A percentile compares a stretch with the other conserved stretches of the same genome.
Evolutionary conservation across 2,113 vertebrate genomes (phyloP).

Genomic region (Pseudorhombus dupliciocellatus): DNA sequence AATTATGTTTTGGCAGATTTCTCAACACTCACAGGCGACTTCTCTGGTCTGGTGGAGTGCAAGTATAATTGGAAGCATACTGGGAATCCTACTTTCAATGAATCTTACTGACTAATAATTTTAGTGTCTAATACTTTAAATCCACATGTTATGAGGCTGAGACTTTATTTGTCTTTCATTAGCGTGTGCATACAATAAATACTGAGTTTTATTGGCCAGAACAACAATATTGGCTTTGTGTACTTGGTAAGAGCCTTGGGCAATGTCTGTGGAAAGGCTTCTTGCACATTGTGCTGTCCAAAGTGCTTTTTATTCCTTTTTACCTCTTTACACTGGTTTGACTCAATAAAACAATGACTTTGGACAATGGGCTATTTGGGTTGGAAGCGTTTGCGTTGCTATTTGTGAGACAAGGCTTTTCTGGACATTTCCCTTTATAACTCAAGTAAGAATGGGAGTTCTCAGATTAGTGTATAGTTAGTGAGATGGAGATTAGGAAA

Average conservation of each 20-base stretch:
- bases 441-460: background rate
- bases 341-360: slow-evolving; percentile 28
- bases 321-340: slow-evolving; percentile 18
- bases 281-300: slow-evolving; percentile 23
- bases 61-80: slow-evolving; percentile 43
- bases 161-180: slow-evolving; percentile 58
- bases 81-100: slow-evolving; percentile 20
- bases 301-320: background rate
- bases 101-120: slow-evolving; percentile 41
- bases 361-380: slow-evolving; percentile 1
- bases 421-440: background rate
- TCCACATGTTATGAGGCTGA: slow-evolving; percentile 35
- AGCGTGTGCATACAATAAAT: slow-evolving; percentile 42
- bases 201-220: slow-evolving; percentile 57
- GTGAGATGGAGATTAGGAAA: slow-evolving; percentile 2
- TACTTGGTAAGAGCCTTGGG: slow-evolving; percentile 35
- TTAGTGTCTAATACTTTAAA: slow-evolving; percentile 33
- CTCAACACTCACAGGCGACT: slow-evolving; percentile 10
- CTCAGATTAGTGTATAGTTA: background rate
- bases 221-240: slow-evolving; percentile 63
- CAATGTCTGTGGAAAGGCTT: slow-evolving; percentile 34
- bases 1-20: slow-evolving; percentile 20
- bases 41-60: slow-evolving; percentile 14
- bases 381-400: background rate
- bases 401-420: background rate